phyloP scores from a whole-genome alignment of 2,113 vertebrate species.

The Xenopus tropicalis region DNA sequence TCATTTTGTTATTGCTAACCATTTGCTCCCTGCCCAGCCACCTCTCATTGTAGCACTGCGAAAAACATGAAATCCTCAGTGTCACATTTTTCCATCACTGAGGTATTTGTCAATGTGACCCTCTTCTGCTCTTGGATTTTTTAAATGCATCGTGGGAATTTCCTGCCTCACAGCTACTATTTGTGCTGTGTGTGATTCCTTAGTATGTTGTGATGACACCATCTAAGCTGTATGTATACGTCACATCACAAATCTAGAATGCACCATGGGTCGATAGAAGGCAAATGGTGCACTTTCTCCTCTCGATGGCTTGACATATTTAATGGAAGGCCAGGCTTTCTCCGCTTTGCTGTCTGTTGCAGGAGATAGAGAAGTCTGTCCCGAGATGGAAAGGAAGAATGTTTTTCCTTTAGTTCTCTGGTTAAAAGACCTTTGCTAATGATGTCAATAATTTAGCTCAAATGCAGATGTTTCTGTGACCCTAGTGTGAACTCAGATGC shows the following conservation, averaged over 20 bases:
- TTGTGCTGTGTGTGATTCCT: not conserved
- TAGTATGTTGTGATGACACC: not conserved
- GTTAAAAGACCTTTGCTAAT: slow-evolving; percentile 6
- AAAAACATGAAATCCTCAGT: slow-evolving; percentile 16
- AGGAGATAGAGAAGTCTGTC: no score
- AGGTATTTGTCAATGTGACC: slow-evolving; percentile 37
- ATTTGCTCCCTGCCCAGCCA: no score
- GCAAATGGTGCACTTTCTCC: not conserved
- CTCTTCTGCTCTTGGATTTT: not conserved
- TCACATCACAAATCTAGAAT: not conserved
- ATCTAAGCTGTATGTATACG: not conserved
- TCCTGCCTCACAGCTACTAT: slow-evolving; percentile 21
- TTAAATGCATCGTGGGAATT: slow-evolving; percentile 21
- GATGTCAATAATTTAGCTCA: slow-evolving; percentile 34
- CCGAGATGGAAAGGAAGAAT: not conserved
- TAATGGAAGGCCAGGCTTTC: no score
- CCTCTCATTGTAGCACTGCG: not conserved
- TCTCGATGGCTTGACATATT: no score
- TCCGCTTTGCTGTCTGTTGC: no score
- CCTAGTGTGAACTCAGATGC: slow-evolving; percentile 24
- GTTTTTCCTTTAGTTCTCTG: slow-evolving; percentile 20
- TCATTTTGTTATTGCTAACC: no score
- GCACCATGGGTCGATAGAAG: not conserved
- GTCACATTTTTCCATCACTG: slow-evolving; percentile 30
- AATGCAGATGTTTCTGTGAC: slow-evolving; percentile 41